Percentiles rank a stretch among this genome's conserved stretches.
Conservation (phyloP, 2,888 invertebrate genomes). For the Oligia fasciuncula region DNA sequence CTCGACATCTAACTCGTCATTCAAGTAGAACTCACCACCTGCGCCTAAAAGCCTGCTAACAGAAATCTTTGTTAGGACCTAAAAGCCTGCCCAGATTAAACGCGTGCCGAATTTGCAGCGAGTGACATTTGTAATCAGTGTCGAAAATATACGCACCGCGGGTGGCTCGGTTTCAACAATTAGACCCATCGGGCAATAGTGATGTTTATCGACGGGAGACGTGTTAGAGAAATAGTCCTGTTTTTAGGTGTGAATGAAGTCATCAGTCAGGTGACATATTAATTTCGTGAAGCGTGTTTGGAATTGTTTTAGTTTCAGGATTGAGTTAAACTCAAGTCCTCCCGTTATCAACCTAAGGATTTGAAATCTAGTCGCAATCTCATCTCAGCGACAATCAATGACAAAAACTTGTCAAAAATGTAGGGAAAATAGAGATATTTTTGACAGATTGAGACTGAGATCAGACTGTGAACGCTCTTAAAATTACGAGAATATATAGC, state of each 20-base stretch:
- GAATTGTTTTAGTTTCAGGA: neutral
- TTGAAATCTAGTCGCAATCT: neutral
- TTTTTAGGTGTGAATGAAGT: slow-evolving; percentile 7
- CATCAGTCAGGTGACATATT: slow-evolving; percentile 1
- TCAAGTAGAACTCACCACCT: neutral
- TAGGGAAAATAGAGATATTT: too few species aligned
- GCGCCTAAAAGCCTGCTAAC: neutral
- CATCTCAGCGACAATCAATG: too few species aligned
- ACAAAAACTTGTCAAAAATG: too few species aligned
- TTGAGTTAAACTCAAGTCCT: neutral
- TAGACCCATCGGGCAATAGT: slow-evolving; percentile 22
- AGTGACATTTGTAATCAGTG: slow-evolving; percentile 36
- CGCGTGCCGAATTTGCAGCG: slow-evolving; percentile 1
- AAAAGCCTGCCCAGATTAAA: slow-evolving; percentile 16
- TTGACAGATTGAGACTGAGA: too few species aligned
- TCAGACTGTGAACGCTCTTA: too few species aligned
- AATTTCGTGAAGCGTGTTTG: neutral
- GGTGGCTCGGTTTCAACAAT: slow-evolving; percentile 41
- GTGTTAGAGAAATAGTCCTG: slow-evolving; percentile 1
- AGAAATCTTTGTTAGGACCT: neutral
- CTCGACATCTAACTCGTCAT: neutral
- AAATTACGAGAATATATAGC: too few species aligned
- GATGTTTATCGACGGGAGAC: slow-evolving; percentile 25
- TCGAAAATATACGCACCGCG: slow-evolving; percentile 22
- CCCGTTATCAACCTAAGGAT: neutral